phyloP scores from a whole-genome alignment of 2,888 invertebrate genomes.

The Euplagia quadripunctaria region DNA sequence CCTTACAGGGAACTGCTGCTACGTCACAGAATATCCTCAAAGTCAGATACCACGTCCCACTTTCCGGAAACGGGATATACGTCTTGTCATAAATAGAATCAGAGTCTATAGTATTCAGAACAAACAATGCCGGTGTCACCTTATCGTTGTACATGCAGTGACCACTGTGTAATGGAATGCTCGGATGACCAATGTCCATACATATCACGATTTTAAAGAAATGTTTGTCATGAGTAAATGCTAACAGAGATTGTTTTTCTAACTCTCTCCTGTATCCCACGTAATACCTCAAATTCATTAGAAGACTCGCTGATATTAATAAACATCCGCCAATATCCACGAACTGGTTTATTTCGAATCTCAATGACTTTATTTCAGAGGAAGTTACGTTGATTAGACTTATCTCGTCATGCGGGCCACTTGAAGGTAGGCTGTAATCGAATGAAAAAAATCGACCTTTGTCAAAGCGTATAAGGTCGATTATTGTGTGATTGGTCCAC shows the following conservation, averaged over 20 bases:
- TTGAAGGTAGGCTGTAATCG: slow-evolving; percentile 90
- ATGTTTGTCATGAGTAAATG: slow-evolving; percentile 80
- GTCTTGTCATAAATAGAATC: slow-evolving; percentile 88
- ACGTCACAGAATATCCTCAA: slow-evolving; percentile 90
- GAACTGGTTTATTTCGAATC: slow-evolving; percentile 90
- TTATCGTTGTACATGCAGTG: slow-evolving; percentile 87
- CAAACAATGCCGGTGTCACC: slow-evolving; percentile 86
- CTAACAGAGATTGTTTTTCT: slow-evolving; percentile 65
- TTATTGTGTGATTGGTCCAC: slow-evolving; percentile 63
- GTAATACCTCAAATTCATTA: slow-evolving; percentile 86
- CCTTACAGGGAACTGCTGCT: slow-evolving; percentile 79
- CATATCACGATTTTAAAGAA: slow-evolving; percentile 88
- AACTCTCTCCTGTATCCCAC: slow-evolving; percentile 77
- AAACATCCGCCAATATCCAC: slow-evolving; percentile 94
- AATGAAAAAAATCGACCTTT: slow-evolving; percentile 92
- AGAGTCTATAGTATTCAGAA: slow-evolving; percentile 89
- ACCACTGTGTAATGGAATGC: slow-evolving; percentile 88
- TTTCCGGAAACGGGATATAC: slow-evolving; percentile 94
- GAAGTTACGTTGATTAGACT: slow-evolving; percentile 90
- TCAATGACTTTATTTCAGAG: slow-evolving; percentile 88
- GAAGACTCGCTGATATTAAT: slow-evolving; percentile 90
- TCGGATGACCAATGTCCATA: slow-evolving; percentile 86
- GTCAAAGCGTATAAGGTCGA: slow-evolving; percentile 86
- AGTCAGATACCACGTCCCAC: slow-evolving; percentile 93
- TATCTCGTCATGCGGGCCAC: slow-evolving; percentile 89